phyloP scores from a whole-genome alignment of 2,888 invertebrate genomes.

The Synergus gifuensis region DNA sequence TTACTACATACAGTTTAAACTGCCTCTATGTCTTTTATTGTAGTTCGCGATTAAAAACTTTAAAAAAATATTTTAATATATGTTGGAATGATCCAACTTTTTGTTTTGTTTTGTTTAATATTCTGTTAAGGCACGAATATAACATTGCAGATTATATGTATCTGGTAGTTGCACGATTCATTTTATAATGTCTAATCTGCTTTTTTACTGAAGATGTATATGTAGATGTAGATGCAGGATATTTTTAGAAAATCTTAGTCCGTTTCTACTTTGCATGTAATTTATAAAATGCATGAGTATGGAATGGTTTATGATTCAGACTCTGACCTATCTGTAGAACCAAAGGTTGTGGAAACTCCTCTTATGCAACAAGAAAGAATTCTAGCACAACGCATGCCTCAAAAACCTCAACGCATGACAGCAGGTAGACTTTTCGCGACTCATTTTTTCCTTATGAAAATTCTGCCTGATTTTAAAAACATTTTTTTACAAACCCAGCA shows the following conservation, averaged over 20 bases:
- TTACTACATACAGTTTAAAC: no score
- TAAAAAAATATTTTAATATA: neutral
- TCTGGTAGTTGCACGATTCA: neutral
- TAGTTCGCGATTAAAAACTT: neutral
- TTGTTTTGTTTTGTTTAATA: neutral
- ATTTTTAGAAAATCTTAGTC: neutral
- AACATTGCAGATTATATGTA: neutral
- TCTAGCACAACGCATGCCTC: constrained; percentile 34
- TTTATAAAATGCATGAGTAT: constrained; percentile 61
- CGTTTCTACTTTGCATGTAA: constrained; percentile 29
- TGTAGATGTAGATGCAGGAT: constrained; percentile 2
- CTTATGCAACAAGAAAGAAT: constrained; percentile 45
- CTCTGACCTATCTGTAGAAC: constrained; percentile 52
- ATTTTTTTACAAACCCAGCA: neutral
- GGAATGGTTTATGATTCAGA: constrained; percentile 58
- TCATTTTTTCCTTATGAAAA: neutral
- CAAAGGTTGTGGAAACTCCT: constrained; percentile 55
- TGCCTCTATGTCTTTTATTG: neutral
- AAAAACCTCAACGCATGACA: neutral
- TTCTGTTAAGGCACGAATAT: neutral
- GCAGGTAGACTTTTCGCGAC: constrained; percentile 7
- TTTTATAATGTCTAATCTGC: neutral
- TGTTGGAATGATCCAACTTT: neutral
- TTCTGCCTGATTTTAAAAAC: neutral
- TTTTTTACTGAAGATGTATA: constrained; percentile 6